phyloP scores from a whole-genome alignment of 2,797 vertebrate genomes.

The Clarias fuscus region DNA sequence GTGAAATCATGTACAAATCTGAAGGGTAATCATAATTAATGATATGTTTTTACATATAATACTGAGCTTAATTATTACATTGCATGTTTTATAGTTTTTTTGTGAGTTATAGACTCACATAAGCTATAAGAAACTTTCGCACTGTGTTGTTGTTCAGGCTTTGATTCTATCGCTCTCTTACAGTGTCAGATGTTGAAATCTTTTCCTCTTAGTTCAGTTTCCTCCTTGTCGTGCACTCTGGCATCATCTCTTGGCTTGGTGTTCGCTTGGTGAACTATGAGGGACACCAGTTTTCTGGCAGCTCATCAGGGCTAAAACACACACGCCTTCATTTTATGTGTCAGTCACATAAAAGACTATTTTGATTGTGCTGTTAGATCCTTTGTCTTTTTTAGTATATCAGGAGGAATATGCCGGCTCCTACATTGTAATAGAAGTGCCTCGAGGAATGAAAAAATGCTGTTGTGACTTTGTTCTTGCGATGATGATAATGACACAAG shows the following conservation, averaged over 20 bases:
- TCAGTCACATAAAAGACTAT: conserved; percentile 7
- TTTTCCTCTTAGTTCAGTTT: background rate
- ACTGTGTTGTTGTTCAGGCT: background rate
- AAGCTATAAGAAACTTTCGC: background rate
- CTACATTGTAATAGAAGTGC: conserved; percentile 25
- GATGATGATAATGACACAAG: conserved; percentile 29
- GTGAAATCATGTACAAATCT: background rate
- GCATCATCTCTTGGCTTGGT: conserved; percentile 26
- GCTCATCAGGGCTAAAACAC: conserved; percentile 7
- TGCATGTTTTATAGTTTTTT: background rate
- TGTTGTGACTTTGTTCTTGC: conserved; percentile 33
- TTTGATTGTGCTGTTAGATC: conserved; percentile 12
- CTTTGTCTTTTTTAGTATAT: conserved; percentile 39
- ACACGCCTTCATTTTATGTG: conserved; percentile 4
- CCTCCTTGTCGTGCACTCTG: conserved; percentile 17
- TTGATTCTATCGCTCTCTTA: too few species aligned
- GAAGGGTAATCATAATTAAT: background rate
- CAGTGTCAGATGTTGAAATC: background rate
- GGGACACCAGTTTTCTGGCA: conserved; percentile 42
- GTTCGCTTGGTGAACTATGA: conserved; percentile 44
- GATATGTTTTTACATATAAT: background rate
- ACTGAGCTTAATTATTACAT: background rate
- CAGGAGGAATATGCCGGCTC: conserved; percentile 41
- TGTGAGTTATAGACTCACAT: background rate
- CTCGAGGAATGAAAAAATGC: conserved; percentile 25